Percentiles rank a stretch among this genome's conserved stretches.
Evolutionary conservation across 1,140 invertebrate genomes (phyloP).

Genomic region (Drosophila orena): DNA sequence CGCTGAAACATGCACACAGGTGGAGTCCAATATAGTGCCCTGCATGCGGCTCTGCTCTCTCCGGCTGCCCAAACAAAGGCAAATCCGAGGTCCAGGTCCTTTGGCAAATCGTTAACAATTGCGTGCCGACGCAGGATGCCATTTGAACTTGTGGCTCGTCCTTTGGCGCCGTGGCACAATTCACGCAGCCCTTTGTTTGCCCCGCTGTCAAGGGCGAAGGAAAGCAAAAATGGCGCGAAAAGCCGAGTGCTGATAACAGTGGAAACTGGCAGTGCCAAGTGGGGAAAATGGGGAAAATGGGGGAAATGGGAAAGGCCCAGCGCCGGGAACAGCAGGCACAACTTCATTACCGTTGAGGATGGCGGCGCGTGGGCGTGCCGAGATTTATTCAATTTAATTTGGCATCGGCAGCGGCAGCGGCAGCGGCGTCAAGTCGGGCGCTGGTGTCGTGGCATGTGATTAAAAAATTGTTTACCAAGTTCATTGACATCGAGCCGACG

Average conservation of each 20-base stretch:
- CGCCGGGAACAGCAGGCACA: slow-evolving; percentile 21
- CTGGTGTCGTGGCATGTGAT: slow-evolving; percentile 58
- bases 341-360: slow-evolving; percentile 53
- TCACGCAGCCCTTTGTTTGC: slow-evolving; percentile 30
- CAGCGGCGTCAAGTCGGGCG: slow-evolving; percentile 60
- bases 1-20: slow-evolving; percentile 64
- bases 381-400: slow-evolving; percentile 83
- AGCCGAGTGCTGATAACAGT: neutral
- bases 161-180: slow-evolving; percentile 31
- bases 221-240: slow-evolving; percentile 3
- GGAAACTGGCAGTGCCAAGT: neutral
- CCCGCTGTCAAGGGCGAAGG: neutral
- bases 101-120: slow-evolving; percentile 51
- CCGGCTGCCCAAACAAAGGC: no score
- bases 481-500: slow-evolving; percentile 61
- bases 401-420: no score
- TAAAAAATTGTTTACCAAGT: slow-evolving; percentile 82
- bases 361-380: slow-evolving; percentile 44
- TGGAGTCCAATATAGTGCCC: slow-evolving; percentile 11
- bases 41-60: no score
- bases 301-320: no score
- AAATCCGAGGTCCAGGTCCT: slow-evolving; percentile 45
- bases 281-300: no score
- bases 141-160: neutral
- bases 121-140: slow-evolving; percentile 55